Evolutionary conservation across 2,113 vertebrate species (phyloP).

Genomic region (Microcebus ravelobensis): DNA sequence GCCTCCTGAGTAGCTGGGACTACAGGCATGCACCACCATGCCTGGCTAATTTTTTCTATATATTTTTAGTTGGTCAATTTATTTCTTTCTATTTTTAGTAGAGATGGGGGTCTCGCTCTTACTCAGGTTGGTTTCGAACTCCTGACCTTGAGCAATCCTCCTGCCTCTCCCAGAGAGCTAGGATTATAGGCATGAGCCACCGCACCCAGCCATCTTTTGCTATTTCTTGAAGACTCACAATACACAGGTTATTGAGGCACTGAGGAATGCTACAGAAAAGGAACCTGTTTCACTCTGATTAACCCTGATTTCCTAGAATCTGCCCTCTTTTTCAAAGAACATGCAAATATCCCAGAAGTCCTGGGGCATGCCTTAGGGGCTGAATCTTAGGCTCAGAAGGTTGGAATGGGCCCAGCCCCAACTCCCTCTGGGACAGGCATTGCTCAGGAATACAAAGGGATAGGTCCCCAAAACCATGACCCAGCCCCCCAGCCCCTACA

Average conservation of each 20-base stretch:
- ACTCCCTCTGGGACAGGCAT: neutral
- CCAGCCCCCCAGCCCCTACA: too few species aligned
- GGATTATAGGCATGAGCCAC: too few species aligned
- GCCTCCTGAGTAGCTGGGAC: too few species aligned
- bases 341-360: neutral
- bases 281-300: neutral
- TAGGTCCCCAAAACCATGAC: neutral
- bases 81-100: too few species aligned
- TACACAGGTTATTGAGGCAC: neutral
- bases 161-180: too few species aligned
- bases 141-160: too few species aligned
- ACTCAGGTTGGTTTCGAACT: too few species aligned
- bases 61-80: too few species aligned
- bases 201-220: neutral
- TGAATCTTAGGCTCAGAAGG: neutral
- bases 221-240: neutral
- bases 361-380: neutral
- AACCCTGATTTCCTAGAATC: neutral
- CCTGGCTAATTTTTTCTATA: too few species aligned
- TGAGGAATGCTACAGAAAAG: neutral
- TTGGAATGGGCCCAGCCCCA: neutral
- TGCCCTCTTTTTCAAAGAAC: neutral
- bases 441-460: neutral
- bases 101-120: too few species aligned
- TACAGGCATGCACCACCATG: too few species aligned